Conservation (phyloP, 2,888 invertebrate species). For the Orchesellides sinensis region DNA sequence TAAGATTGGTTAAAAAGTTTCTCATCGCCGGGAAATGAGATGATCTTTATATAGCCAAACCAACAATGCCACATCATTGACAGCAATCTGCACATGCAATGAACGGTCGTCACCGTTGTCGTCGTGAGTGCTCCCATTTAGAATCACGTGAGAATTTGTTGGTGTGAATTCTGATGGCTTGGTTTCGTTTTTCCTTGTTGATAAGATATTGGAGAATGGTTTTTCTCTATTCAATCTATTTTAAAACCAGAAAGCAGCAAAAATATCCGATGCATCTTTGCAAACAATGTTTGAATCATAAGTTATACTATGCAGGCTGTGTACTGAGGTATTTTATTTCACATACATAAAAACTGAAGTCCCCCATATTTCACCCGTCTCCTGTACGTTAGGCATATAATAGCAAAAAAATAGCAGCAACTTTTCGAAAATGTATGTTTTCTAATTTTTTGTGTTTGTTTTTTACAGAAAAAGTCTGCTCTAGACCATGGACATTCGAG, state of each 20-base stretch:
- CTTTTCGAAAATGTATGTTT: neutral
- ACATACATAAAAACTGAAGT: no score
- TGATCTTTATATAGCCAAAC: neutral
- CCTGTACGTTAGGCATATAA: neutral
- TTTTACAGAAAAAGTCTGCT: slow-evolving; percentile 88
- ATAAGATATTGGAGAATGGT: slow-evolving; percentile 50
- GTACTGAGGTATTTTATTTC: no score
- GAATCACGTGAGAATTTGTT: slow-evolving; percentile 52
- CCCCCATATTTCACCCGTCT: neutral
- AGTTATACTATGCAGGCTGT: no score
- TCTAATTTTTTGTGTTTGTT: neutral
- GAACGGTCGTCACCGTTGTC: no score
- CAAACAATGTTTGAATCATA: no score
- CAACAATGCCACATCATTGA: slow-evolving; percentile 11
- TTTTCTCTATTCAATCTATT: slow-evolving; percentile 22
- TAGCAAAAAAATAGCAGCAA: neutral
- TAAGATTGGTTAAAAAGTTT: slow-evolving; percentile 1
- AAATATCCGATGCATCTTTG: neutral
- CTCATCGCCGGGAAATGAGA: slow-evolving; percentile 12
- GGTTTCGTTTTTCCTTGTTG: slow-evolving; percentile 51
- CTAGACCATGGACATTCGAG: slow-evolving; percentile 95
- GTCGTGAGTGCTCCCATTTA: slow-evolving; percentile 60
- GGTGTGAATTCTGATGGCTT: slow-evolving; percentile 64
- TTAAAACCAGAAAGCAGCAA: neutral
- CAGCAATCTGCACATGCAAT: slow-evolving; percentile 28